These are phyloP conservation scores for Rhabdomys dilectus DNA, from an alignment of 2,113 vertebrate genomes.

Conservation along the genomic window DNA sequence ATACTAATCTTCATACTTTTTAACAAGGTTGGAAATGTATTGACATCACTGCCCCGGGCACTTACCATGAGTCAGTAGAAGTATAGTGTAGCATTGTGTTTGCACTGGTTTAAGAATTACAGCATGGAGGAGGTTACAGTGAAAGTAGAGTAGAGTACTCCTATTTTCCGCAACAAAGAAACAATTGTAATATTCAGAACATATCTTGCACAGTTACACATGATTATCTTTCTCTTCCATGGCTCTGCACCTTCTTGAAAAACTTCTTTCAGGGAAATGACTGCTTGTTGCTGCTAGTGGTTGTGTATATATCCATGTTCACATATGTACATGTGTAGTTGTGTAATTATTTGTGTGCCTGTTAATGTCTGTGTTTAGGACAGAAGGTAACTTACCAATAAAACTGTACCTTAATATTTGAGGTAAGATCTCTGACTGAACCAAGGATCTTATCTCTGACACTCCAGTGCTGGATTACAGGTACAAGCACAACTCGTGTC, in stretches of 20 bases:
- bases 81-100: not conserved
- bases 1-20: conserved; percentile 23
- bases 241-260: not conserved
- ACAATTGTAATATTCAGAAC: not conserved
- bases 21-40: conserved; percentile 18
- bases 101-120: not conserved
- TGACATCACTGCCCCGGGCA: not conserved
- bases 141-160: not conserved
- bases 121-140: not conserved
- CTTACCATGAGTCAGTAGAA: conserved; percentile 25
- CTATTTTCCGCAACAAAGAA: not conserved
- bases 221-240: not conserved
- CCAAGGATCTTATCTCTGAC: not conserved
- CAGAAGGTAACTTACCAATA: not conserved
- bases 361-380: not conserved
- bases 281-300: not conserved
- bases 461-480: not conserved
- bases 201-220: not conserved
- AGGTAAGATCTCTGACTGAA: not conserved
- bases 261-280: not conserved
- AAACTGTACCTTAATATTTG: not conserved
- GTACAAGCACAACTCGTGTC: not conserved
- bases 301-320: not conserved
- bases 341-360: not conserved
- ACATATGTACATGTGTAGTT: too few relatives aligned